Conservation (phyloP, 2,888 invertebrate genomes). For the Oscheius onirici region DNA sequence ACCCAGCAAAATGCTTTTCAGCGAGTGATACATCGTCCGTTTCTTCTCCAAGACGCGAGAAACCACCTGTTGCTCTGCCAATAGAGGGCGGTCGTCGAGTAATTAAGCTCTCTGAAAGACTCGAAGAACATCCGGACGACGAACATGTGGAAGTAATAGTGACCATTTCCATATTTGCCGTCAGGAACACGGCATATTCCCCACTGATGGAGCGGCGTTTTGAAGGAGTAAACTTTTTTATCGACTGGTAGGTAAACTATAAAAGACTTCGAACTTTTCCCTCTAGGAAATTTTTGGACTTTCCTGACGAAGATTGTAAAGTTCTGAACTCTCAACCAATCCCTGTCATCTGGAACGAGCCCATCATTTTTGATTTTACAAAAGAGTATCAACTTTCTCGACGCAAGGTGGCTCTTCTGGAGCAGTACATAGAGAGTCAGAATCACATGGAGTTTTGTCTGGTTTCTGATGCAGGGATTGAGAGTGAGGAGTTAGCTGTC, state of each 20-base stretch:
- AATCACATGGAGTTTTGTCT: slow-evolving; percentile 60
- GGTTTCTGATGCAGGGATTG: slow-evolving; percentile 48
- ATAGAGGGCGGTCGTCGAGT: slow-evolving; percentile 40
- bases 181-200: slow-evolving; percentile 49
- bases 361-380: slow-evolving; percentile 28
- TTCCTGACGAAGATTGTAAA: slow-evolving; percentile 36
- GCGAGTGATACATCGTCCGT: slow-evolving; percentile 65
- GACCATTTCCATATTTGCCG: slow-evolving; percentile 40
- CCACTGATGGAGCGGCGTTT: slow-evolving; percentile 40
- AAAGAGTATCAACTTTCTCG: slow-evolving; percentile 61
- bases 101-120: slow-evolving; percentile 33
- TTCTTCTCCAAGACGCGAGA: slow-evolving; percentile 45
- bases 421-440: slow-evolving; percentile 63
- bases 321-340: slow-evolving; percentile 36
- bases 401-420: slow-evolving; percentile 55
- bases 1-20: slow-evolving; percentile 35
- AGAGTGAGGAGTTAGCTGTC: slow-evolving; percentile 59
- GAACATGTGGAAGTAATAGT: slow-evolving; percentile 34
- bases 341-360: slow-evolving; percentile 35
- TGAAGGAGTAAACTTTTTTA: slow-evolving; percentile 41
- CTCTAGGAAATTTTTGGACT: slow-evolving; percentile 41
- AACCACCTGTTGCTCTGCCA: slow-evolving; percentile 41
- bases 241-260: slow-evolving; percentile 39
- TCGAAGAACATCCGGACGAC: slow-evolving; percentile 10
- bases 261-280: no score